phyloP scores from a whole-genome alignment of 2,888 invertebrate genomes.

The Lottia scabra region DNA sequence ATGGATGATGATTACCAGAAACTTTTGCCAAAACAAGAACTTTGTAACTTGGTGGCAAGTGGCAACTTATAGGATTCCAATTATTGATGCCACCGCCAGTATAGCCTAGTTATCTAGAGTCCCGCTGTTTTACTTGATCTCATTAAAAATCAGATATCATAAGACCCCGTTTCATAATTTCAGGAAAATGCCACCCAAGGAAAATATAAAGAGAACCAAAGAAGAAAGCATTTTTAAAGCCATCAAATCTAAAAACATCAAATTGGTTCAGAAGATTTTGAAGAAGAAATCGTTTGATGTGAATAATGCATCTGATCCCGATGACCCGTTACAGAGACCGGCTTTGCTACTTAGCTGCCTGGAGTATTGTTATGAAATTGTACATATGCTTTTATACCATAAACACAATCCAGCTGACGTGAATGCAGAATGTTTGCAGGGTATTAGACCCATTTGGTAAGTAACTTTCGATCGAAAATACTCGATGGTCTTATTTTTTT shows the following conservation, averaged over 20 bases:
- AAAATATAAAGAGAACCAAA: neutral
- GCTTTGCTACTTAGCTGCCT: slow-evolving; percentile 54
- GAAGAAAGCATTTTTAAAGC: slow-evolving; percentile 21
- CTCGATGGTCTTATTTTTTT: neutral
- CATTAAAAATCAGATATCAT: no score
- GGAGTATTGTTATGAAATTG: slow-evolving; percentile 46
- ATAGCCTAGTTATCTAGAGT: no score
- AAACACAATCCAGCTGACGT: slow-evolving; percentile 46
- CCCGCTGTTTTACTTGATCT: no score
- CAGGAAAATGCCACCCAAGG: neutral
- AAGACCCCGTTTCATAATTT: no score
- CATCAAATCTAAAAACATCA: slow-evolving; percentile 17
- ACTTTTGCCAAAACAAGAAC: no score
- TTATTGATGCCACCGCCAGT: no score
- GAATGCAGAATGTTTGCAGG: slow-evolving; percentile 50
- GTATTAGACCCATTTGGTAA: slow-evolving; percentile 59
- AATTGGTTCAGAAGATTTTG: slow-evolving; percentile 37
- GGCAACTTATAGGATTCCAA: no score
- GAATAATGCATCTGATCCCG: slow-evolving; percentile 42
- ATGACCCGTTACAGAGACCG: slow-evolving; percentile 43
- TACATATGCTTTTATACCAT: slow-evolving; percentile 48
- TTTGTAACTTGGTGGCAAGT: no score
- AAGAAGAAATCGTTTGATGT: slow-evolving; percentile 42
- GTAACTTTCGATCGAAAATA: slow-evolving; percentile 7
- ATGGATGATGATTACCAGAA: no score